Evolutionary conservation across 2,113 vertebrate species (phyloP), one percentile per base, ranked within the genome.

Genomic region (Phoenicopterus ruber): DNA sequence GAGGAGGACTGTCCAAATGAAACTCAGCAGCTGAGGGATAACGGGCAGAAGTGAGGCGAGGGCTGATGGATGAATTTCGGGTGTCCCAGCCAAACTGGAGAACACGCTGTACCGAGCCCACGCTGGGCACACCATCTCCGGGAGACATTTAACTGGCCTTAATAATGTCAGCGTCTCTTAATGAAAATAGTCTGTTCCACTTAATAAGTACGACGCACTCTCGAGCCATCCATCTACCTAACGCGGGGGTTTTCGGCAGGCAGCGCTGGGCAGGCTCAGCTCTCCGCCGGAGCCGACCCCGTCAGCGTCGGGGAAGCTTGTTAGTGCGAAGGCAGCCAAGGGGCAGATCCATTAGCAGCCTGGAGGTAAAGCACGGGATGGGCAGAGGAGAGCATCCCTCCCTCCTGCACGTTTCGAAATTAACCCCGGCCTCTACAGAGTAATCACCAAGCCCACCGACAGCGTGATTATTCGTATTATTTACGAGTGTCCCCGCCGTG

Each of bases 101-200:
- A 57, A 94, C 57, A 8, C 0, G 1, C 78, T 63, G 78, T 80
- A 44, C 74, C 0, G 3, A 86, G 82, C 70, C 8, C 61, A 38
- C 1, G 3, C 87, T 42, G 77, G 77, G 52, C 72, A 42, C 49
- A 5, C 24, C 74, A 34, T 32, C 71, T 78, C 84, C 31, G 6
- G 67, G 80, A 94, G 93, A 69, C 10, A 17, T 77, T 82, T 87
- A 73, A 70, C 31, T 31, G 69, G 18, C 32, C 54, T 82, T 93
- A 89, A 81, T 73, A 95, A 82, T 61, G 87, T 67, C 93, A 46
- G 70, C 5, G 1, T 55, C 67, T 42, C 69, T 80, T 96, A 88
- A 88, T 88, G 92, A 93, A 94, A 94, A 77, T 29, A 57, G 46
- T 59, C 76, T 62, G 86, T 49, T 77, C 78, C 65, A 42, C 91